Evolutionary conservation across 2,888 invertebrate species (phyloP), one percentile per base, ranked within the genome.

Genomic region (Chrysomela aeneicollis): DNA sequence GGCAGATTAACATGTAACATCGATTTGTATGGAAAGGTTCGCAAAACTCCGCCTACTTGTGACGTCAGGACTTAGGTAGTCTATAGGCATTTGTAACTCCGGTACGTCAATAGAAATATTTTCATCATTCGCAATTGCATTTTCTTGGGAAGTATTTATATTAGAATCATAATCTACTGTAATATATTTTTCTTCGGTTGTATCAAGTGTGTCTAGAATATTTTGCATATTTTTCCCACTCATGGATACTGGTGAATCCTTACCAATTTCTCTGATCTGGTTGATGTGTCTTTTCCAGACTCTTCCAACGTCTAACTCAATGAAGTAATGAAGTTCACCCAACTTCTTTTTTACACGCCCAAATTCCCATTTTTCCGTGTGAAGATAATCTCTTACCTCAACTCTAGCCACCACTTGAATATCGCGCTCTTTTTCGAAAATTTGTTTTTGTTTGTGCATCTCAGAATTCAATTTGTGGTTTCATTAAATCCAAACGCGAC

Each of bases 191-290:
- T 35, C 35, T 35, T 35, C 35, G 12, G 35, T 6, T 35, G 12
- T 6, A 3, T 6, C 8, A 12, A 2, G 8, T 6, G 8, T 35
- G 8, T 35, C 35, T 6, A 6, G 12, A 12, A 35, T 35, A 35
- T 35, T 35, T 35, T 6, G 35, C 12, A 35, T 12, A 9, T 10
- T 35, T 35, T 12, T 35, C 12, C 12, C 9, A 35, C 12, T 35
- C 8, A 35, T 35, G 8, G 17, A 15, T 47, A 47, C 5, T 1
- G 64, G 63, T 50, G 65, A 67, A 52, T 64, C 46, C 47, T 66
- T 58, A 19, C 69, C 68, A 46, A 69, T 69, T 15, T 4, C 22
- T 47, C 59, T 55, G 12, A 82, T 57, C 64, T 73, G 68, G 61
- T 71, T 46, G 26, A 71, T 32, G 51, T 71, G 71, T 59, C 67